Base-by-base conservation (phyloP, 2,888 invertebrate genomes). In the Suillia variegata region DNA sequence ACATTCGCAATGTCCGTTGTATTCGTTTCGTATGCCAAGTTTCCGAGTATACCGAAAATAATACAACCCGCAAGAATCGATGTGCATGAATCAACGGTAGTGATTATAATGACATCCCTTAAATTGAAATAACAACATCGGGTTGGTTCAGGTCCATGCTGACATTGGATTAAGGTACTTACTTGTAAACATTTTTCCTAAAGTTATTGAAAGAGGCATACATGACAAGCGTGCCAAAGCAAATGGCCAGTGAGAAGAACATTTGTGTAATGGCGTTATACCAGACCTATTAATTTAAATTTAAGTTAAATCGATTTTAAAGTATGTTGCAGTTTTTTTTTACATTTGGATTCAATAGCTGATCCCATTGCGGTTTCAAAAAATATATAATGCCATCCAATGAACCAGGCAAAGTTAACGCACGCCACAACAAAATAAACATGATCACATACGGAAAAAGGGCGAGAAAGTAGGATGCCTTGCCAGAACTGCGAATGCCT, bases 21-120 rank as follows among this genome's bases (percentile, higher is more conserved):
- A 0, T 85, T 84, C 48, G 85, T 84, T 71, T 89, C 88, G 68
- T 87, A 81, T 0, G 93, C 92, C 68, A 94, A 79, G 78, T 93
- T 92, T 0, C 94, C 94, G 17, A 94, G 83, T 62, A 94, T 91
- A 2, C 92, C 90, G 75, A 94, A 94, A 64, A 93, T 93, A 1
- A 93, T 93, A 65, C 89, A 87, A 1, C 93, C 94, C 0, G 94
- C 92, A 56, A 94, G 80, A 12, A 93, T 80, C 64, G 92, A 93
- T 0, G 94, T 93, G 58, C 91, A 86, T 0, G 93, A 93, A 73
- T 94, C 94, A 69, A 93, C 80, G 1, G 90, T 87, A 1, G 93
- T 92, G 6, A 94, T 90, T 52, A 94, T 91, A 81, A 92, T 85
- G 0, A 92, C 89, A 73, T 94, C 93, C 69, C 92, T 38, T 26